Evolutionary conservation across 2,888 invertebrate genomes (phyloP), one percentile per base, ranked within the genome.

Genomic region (Dasysyrphus tricinctus): DNA sequence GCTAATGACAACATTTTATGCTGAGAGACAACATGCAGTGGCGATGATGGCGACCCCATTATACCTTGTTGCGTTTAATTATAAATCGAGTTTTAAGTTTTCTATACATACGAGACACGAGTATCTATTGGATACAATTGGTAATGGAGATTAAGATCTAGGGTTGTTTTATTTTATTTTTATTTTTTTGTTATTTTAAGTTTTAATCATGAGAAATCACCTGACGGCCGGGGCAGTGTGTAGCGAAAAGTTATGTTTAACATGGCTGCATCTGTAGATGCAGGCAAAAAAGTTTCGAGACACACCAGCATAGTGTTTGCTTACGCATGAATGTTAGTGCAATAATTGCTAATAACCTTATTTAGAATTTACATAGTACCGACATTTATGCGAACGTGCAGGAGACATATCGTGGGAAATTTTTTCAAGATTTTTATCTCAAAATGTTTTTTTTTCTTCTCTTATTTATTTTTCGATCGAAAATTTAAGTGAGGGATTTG

Each of bases 401-500:
- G 88, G 88, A 88, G 89, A 88, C 83, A 89, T 89, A 92, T 91
- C 91, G 91, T 91, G 91, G 91, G 92, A 91, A 91, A 91, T 90
- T 91, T 81, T 81, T 69, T 73, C 42, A 42, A 39, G 65, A 69
- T 61, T 29, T 73, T 12, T 75, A 70, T 69, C 65, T 54, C 11
- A n/a, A 65, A n/a, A 32, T 51, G 5, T 19, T 12, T 14, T 42
- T 29, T 24, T 42, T n/a, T n/a, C n/a, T n/a, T n/a, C n/a, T n/a
- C n/a, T n/a, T n/a, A n/a, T 39, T 14, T 14, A 3, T 16, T 16
- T 63, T 14, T 24, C n/a, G 24, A 24, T 16, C 24, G 34, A 44
- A 57, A 19, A 59, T 14, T 19, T 47, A 9, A 44, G 5, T 14
- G 37, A 59, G 47, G n/a, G 59, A 74, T 69, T 54, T 44, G 44